A percentile compares a stretch with the other conserved stretches of the same genome.
Evolutionary conservation across 2,113 vertebrate species (phyloP).

Genomic region (Pholis gunnellus): DNA sequence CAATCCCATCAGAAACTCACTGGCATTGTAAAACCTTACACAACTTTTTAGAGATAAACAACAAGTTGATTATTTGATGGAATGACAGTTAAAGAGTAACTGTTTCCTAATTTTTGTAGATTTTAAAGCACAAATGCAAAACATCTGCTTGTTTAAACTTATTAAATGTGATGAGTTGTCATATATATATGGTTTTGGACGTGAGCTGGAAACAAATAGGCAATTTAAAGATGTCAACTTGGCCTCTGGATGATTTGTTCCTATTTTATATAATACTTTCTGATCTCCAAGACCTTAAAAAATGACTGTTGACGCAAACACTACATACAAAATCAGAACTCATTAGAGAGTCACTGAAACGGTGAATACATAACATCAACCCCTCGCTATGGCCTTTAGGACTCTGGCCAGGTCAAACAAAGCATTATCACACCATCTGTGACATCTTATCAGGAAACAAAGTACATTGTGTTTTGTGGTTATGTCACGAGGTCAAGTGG

Average conservation of each 20-base stretch:
- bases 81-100: not conserved
- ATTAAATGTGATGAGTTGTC: not conserved
- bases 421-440: constrained; percentile 2
- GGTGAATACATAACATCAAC: not conserved
- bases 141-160: not conserved
- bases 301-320: too few species aligned
- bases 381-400: not conserved
- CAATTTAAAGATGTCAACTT: not conserved
- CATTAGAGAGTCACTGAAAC: not conserved
- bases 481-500: constrained; percentile 30
- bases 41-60: not conserved
- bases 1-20: not conserved
- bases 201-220: not conserved
- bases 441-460: constrained; percentile 52
- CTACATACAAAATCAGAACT: not conserved
- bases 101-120: not conserved
- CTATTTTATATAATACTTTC: not conserved
- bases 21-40: not conserved
- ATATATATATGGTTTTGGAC: not conserved
- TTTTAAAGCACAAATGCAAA: not conserved
- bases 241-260: not conserved
- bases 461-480: constrained; percentile 26
- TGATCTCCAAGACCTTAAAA: not conserved
- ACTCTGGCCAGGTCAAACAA: constrained; percentile 38
- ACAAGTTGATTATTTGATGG: not conserved